Conservation (phyloP, 2,888 invertebrate species). For the Lycia hirtaria region DNA sequence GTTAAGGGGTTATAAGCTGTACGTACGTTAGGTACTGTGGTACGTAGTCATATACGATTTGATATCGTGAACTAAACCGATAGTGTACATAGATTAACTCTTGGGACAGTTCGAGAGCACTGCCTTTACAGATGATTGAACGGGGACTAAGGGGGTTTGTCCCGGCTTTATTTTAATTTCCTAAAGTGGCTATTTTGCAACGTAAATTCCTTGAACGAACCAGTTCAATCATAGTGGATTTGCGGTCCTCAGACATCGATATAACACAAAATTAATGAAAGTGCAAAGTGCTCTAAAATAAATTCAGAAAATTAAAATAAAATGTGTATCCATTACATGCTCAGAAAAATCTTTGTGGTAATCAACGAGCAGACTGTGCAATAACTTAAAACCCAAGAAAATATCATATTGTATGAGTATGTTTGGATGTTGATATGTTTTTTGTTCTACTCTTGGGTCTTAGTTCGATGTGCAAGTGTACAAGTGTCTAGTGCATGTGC, state of each 20-base stretch:
- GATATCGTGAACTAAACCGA: constrained; percentile 57
- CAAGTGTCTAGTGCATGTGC: constrained; percentile 71
- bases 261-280: constrained; percentile 47
- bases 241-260: constrained; percentile 56
- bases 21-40: background rate
- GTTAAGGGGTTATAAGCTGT: background rate
- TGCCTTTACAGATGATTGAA: constrained; percentile 82
- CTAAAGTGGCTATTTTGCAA: constrained; percentile 82
- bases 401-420: constrained; percentile 35
- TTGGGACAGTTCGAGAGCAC: constrained; percentile 71
- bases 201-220: constrained; percentile 69
- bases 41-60: constrained; percentile 40
- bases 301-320: constrained; percentile 35
- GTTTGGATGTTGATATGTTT: constrained; percentile 37
- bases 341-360: constrained; percentile 37
- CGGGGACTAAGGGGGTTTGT: constrained; percentile 79
- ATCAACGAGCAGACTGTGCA: constrained; percentile 40
- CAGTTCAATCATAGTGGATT: constrained; percentile 58
- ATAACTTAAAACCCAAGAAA: constrained; percentile 57
- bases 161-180: constrained; percentile 81
- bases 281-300: constrained; percentile 46
- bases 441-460: constrained; percentile 66
- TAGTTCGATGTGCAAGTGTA: constrained; percentile 71
- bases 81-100: constrained; percentile 66
- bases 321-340: constrained; percentile 53